Conservation (phyloP, 2,888 invertebrate genomes). For the Drosophila longiperda region DNA sequence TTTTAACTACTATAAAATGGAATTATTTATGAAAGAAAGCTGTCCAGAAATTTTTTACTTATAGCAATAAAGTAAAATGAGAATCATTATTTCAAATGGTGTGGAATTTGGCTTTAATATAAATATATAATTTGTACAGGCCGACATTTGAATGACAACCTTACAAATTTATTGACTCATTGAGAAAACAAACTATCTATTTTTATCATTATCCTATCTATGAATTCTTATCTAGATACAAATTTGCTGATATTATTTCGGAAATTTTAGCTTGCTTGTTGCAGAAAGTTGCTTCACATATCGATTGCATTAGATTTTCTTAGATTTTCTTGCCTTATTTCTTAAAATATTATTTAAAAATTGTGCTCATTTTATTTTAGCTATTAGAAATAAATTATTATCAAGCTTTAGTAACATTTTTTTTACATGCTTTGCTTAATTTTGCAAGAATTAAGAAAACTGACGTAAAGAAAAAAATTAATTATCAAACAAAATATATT, state of each 20-base stretch:
- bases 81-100: not conserved
- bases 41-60: not conserved
- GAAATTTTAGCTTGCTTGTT: accelerated
- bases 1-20: no score
- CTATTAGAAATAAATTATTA: not conserved
- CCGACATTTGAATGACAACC: no score
- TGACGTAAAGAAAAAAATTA: not conserved
- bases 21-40: no score
- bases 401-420: not conserved
- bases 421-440: slow-evolving; percentile 21
- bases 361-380: not conserved
- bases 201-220: not conserved
- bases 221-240: not conserved
- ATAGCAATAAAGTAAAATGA: not conserved
- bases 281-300: not conserved
- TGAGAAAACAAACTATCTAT: accelerated
- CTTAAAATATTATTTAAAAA: not conserved
- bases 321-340: not conserved
- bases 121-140: not conserved
- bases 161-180: no score
- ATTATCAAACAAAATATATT: slow-evolving; percentile 29
- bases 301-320: not conserved
- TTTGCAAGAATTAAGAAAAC: slow-evolving; percentile 8
- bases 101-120: not conserved
- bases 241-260: not conserved